Evolutionary conservation across 2,888 invertebrate species (phyloP), one percentile per base, ranked within the genome.

Genomic region (Platypus cylindrus): DNA sequence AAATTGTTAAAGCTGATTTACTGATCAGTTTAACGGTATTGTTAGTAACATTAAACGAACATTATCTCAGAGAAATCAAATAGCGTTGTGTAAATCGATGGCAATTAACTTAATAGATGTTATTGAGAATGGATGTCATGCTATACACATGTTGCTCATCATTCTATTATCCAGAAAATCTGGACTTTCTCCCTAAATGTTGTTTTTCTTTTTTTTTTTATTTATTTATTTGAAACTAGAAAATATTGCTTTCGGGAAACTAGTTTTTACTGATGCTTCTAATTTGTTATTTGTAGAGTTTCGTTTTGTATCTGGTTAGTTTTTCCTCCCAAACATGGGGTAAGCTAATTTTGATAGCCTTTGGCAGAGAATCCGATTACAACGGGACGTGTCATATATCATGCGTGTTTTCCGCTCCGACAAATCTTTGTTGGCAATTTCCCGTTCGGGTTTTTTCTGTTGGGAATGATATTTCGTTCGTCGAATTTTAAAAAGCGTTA

Each of bases 261-360:
- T 27, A 15, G 25, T 34, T 38, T 38, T 38, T 35, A 34, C 28
- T 31, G 34, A 27, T 36, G 17, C 5, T 32, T 32, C 32, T 38
- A 38, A 35, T 38, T 33, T 35, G 34, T 35, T 38, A 32, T 35
- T 38, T 38, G 38, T 38, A 24, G 30, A 35, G 32, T 29, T 32
- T 24, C 29, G 17, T 28, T 34, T 32, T 32, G 38, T 32, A 35
- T 34, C 30, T 34, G 30, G 37, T 22, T 26, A 28, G 34, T 34
- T 38, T 38, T 38, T 38, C 34, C 34, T 33, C 20, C 30, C 20
- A 22, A 15, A 23, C 27, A 34, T n/a, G n/a, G n/a, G n/a, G n/a
- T n/a, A n/a, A n/a, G 26, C 24, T 12, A 22, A 26, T 30, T 38
- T 38, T 38, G 33, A 38, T 34, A 27, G 38, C 38, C 30, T 30